Base-by-base conservation (phyloP, 2,113 vertebrate genomes). In the Colistium nudipinnis region DNA sequence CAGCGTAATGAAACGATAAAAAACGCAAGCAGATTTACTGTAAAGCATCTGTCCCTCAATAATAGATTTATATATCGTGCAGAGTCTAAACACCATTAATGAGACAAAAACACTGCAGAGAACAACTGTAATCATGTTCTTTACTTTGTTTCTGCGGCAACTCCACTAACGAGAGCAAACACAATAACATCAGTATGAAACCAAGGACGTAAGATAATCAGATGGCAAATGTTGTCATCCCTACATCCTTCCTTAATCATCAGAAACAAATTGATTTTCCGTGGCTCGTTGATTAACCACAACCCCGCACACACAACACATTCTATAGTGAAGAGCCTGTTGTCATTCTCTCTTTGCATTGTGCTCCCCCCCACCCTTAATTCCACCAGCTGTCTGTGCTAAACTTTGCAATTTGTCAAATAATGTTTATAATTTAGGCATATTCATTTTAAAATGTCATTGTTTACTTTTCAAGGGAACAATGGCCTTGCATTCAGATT, bases 91-190 rank as follows among this genome's bases (percentile, higher is more conserved):
- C 48, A n/a, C 14, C 17, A n/a, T 45, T 49, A 16, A 17, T 53
- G 13, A 11, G 35, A 62, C 2, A 27, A 38, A 60, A 78, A 64
- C 16, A 47, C 19, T 43, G 28, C 49, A 70, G 31, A 60, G 4
- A 35, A 68, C 35, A 55, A 33, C 39, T 65, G 3, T 41, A 49
- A 72, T 76, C 33, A 55, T 13, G 12, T 28, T 54, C 10, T 20
- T 4, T 52, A 7, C 41, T 45, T 62, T 17, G 1, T 1, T 28
- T 6, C 30, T 30, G 22, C 27, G n/a, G n/a, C 9, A 7, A 5
- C 55, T 6, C 4, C 6, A 8, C 36, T 57, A 25, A 7, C n/a
- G 13, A 12, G 33, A 44, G 31, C 27, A 76, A 63, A 72, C 66
- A 30, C 24, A 67, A 47, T 65, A 13, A 49, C 41, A 43, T 8